Evolutionary conservation across 2,113 vertebrate genomes (phyloP), one percentile per base, ranked within the genome.

Genomic region (Leiothrix lutea): DNA sequence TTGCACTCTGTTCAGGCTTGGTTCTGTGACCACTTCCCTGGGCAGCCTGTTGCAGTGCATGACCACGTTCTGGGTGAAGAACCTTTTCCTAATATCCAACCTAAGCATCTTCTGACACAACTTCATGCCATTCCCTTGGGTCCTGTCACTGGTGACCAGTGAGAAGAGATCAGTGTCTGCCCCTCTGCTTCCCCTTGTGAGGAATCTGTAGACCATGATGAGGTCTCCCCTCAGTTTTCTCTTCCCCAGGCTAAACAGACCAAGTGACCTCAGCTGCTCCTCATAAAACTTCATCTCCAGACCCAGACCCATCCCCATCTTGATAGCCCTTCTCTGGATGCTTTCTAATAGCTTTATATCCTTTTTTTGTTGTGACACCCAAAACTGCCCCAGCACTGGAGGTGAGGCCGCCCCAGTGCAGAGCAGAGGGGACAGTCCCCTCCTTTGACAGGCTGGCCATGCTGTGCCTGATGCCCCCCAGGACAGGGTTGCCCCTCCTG

Each of bases 401-500:
- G 44, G 8, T 73, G 45, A 60, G 23, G 11, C 11, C 0, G 0
- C 11, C 11, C 26, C 28, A 45, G 33, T 2, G 8, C 44, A 88
- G 60, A 81, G 19, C 26, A 50, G 66, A 72, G 17, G 0, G 28
- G 33, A 74, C 28, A 71, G 8, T 62, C 19, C 33, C 3, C 10
- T n/a, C 28, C 14, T 8, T 38, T 23, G 4, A 13, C 33, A 0
- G 0, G 18, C 12, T 51, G 51, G 9, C 0, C 0, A 19, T 57
- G 58, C 6, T 64, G 42, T 26, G 4, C 35, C 44, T 73, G 67
- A 36, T 51, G 8, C 1, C 0, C 8, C 9, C 22, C 44, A 13
- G 31, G 35, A 8, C 26, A 36, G 0, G 4, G 11, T 1, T 56
- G 31, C 12, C 14, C 18, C 23, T 65, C 22, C 67, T 73, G 58